Conservation (phyloP, 2,797 vertebrate genomes). For the Molossus alvarezi region DNA sequence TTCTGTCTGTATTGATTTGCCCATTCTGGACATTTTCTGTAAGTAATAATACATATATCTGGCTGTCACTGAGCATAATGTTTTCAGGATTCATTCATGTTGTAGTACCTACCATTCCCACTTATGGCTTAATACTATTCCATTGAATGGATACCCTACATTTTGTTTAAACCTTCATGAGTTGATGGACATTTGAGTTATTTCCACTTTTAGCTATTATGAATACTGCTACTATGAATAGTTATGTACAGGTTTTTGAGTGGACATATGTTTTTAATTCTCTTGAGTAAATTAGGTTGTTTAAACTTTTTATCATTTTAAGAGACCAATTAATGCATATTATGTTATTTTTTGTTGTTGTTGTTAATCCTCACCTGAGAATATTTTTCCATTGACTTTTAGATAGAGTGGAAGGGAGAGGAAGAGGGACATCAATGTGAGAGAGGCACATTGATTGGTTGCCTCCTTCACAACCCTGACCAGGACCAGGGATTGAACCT, state of each 20-base stretch:
- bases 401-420: too few relatives aligned
- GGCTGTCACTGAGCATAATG: background rate
- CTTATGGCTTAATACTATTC: conserved; percentile 23
- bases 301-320: conserved; percentile 51
- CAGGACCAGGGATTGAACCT: too few relatives aligned
- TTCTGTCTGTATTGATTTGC: background rate
- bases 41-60: background rate
- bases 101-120: background rate
- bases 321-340: background rate
- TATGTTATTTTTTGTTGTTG: background rate
- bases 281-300: conserved; percentile 24
- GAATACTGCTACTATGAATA: conserved; percentile 6
- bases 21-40: conserved; percentile 29
- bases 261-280: conserved; percentile 24
- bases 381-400: too few relatives aligned
- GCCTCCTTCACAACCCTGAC: too few relatives aligned
- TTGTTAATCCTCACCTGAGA: background rate
- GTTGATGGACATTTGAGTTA: conserved; percentile 17
- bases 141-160: background rate
- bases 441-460: too few relatives aligned
- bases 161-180: conserved; percentile 39
- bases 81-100: background rate
- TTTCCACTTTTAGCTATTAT: conserved; percentile 19
- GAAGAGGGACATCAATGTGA: too few relatives aligned
- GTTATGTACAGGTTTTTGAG: background rate